Evolutionary conservation across 2,888 invertebrate species (phyloP), one percentile per base, ranked within the genome.

Genomic region (Callimorpha dominula): DNA sequence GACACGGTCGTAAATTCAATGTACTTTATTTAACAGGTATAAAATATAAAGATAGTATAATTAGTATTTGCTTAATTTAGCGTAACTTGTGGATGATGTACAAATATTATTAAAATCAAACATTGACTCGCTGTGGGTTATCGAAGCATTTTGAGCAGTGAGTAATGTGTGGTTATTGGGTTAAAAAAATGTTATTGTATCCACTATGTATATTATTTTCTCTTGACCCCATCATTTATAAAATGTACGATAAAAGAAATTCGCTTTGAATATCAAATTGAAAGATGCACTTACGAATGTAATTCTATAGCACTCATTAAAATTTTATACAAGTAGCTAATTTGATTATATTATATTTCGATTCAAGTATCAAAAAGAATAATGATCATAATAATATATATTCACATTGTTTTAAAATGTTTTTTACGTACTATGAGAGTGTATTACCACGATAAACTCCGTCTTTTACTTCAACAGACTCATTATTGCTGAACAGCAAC

Each of bases 221-320:
- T 49, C 20, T 60, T 60, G 14, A 31, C 5, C 60, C 31, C 31
- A 5, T 49, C 49, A 49, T 31, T 49, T 49, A 15, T 15, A 31
- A 49, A 65, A 65, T 65, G 65, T 15, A 65, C 65, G 20, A 65
- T 65, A 49, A 65, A 31, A 8, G 31, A 49, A 65, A 49, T 6
- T 49, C 14, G 31, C 14, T 14, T 46, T 20, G 46, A 7, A 15
- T 49, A 11, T 5, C 1, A 65, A 15, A 5, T 46, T 9, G 20
- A n/a, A 43, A 65, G 31, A 31, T 31, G 31, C 31, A 31, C 31
- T 31, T 31, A 31, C 31, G 31, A 31, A 31, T 31, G 31, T 2
- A 31, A 31, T 31, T 31, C 31, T 2, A 31, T 31, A 31, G 31
- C 31, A 31, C 31, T 31, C 31, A 31, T 31, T 31, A 1, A 1